phyloP scores from a whole-genome alignment of 2,888 invertebrate genomes.

The Malthinus seriepunctatus region DNA sequence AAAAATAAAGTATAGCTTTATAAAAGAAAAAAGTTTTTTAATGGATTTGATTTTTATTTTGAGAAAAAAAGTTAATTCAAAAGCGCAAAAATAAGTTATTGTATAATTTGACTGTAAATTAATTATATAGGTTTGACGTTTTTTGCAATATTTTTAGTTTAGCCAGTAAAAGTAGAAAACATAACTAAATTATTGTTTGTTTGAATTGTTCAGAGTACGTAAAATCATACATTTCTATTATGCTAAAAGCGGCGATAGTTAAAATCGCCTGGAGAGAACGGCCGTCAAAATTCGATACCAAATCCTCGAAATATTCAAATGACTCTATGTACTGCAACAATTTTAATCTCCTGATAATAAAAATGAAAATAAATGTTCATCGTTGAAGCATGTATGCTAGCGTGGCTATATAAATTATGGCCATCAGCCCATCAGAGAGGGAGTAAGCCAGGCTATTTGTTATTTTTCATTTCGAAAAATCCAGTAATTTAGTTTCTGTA shows the following conservation, averaged over 20 bases:
- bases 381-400: conserved; percentile 50
- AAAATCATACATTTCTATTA: conserved; percentile 30
- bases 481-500: conserved; percentile 58
- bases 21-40: too few relatives aligned
- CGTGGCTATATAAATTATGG: conserved; percentile 53
- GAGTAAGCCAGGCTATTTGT: conserved; percentile 57
- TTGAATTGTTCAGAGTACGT: conserved; percentile 22
- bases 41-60: too few relatives aligned
- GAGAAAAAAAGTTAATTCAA: too few relatives aligned
- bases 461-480: conserved; percentile 58
- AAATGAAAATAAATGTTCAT: conserved; percentile 57
- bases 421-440: conserved; percentile 55
- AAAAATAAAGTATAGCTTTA: too few relatives aligned
- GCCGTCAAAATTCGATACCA: conserved; percentile 43
- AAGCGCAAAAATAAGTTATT: background rate
- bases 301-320: conserved; percentile 51
- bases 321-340: conserved; percentile 55
- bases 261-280: conserved; percentile 43
- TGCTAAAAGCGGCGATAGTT: conserved; percentile 31
- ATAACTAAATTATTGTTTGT: conserved; percentile 16
- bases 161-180: conserved; percentile 5
- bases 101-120: background rate
- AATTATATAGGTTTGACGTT: background rate
- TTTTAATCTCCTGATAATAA: conserved; percentile 58
- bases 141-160: conserved; percentile 1